These are phyloP conservation scores for Rhynchomys soricoides DNA, from an alignment of 2,113 vertebrate species.

Conservation along the genomic window DNA sequence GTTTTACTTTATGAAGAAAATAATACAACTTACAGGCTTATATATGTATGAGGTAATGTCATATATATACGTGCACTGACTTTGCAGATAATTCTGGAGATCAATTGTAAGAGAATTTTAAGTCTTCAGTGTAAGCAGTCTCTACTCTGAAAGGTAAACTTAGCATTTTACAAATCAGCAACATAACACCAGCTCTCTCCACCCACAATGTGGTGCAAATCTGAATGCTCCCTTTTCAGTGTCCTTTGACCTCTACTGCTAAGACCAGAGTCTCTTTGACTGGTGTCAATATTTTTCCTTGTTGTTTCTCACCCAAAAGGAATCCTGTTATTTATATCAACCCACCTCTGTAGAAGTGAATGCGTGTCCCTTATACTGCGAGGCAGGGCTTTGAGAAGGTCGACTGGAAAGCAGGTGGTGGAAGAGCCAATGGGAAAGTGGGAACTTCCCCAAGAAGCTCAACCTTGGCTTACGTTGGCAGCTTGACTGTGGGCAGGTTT, in stretches of 20 bases:
- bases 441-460: not conserved
- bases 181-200: too few relatives aligned
- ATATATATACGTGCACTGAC: not conserved
- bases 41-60: not conserved
- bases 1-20: conserved; percentile 34
- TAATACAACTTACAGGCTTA: not conserved
- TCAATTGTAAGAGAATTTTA: not conserved
- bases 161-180: not conserved
- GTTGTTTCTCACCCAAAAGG: not conserved
- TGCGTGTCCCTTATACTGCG: not conserved
- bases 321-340: not conserved
- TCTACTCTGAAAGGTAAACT: not conserved
- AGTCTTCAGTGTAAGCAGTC: not conserved
- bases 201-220: not conserved
- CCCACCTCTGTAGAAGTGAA: not conserved
- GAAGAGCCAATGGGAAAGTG: not conserved
- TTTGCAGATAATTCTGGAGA: not conserved
- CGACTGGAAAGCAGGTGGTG: not conserved
- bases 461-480: not conserved
- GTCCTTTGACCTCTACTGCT: not conserved
- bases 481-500: not conserved
- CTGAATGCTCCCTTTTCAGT: not conserved
- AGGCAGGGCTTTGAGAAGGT: not conserved
- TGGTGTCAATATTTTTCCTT: not conserved
- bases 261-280: not conserved